Percentiles rank a stretch among this genome's conserved stretches.
Conservation (phyloP, 64 coral and sea anemone species). For the Pachyseris speciosa region DNA sequence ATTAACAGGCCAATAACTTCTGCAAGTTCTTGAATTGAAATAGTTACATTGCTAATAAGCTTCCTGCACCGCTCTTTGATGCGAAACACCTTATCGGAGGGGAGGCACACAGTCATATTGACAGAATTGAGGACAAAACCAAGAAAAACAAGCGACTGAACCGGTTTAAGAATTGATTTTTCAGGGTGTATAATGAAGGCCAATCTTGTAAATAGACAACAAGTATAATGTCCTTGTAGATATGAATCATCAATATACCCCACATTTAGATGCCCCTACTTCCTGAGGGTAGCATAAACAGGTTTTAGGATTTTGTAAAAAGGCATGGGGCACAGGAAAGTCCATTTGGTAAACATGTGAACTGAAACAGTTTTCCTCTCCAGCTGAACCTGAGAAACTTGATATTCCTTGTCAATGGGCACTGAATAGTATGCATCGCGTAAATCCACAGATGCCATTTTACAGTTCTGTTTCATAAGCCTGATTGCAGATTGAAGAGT, state of each 20-base stretch:
- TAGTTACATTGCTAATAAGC: not conserved
- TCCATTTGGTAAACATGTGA: slow-evolving; percentile 26
- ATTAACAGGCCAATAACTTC: slow-evolving; percentile 57
- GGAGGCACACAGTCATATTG: slow-evolving; percentile 3
- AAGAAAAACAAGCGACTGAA: not conserved
- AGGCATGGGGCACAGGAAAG: too few relatives aligned
- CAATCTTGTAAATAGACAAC: too few relatives aligned
- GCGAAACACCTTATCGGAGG: slow-evolving; percentile 1
- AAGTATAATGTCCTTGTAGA: too few relatives aligned
- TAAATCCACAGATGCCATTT: not conserved
- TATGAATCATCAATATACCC: too few relatives aligned
- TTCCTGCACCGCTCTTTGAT: slow-evolving; percentile 17
- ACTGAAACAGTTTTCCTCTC: slow-evolving; percentile 63
- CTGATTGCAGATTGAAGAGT: slow-evolving; percentile 19
- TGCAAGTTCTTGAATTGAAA: slow-evolving; percentile 57
- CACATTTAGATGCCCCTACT: too few relatives aligned
- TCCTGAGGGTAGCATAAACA: too few relatives aligned
- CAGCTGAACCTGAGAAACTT: slow-evolving; percentile 46
- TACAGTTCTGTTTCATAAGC: slow-evolving; percentile 8
- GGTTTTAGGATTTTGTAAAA: too few relatives aligned
- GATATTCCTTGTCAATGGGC: slow-evolving; percentile 42
- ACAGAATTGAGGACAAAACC: slow-evolving; percentile 29
- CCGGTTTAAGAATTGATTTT: not conserved
- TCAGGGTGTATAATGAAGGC: slow-evolving; percentile 6
- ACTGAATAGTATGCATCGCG: slow-evolving; percentile 45